Conservation (phyloP, 2,797 vertebrate species). For the Oryzias dopingdopingensis region DNA sequence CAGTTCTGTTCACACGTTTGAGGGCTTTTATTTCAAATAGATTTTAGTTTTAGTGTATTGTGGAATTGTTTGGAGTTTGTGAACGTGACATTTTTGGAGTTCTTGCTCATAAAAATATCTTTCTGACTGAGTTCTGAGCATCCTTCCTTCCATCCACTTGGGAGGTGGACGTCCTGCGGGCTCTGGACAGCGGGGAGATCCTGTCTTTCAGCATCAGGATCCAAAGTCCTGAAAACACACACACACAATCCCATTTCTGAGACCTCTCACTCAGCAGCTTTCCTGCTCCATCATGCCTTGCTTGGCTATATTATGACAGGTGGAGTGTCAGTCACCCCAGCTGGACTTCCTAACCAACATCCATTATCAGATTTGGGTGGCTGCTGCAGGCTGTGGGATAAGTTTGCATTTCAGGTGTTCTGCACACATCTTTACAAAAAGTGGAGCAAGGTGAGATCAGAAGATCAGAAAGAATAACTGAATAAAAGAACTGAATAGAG, state of each 20-base stretch:
- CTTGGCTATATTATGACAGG: conserved; percentile 79
- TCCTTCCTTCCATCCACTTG: conserved; percentile 48
- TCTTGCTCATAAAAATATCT: conserved; percentile 26
- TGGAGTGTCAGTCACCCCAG: conserved; percentile 67
- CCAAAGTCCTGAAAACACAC: conserved; percentile 42
- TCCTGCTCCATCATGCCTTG: conserved; percentile 53
- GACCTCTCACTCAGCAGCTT: conserved; percentile 47
- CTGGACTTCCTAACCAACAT: conserved; percentile 45
- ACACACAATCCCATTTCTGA: conserved; percentile 28
- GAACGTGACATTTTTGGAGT: too few relatives aligned
- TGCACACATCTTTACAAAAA: background rate
- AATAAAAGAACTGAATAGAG: background rate
- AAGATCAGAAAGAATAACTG: background rate
- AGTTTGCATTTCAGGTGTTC: conserved; percentile 7
- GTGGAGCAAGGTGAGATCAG: background rate
- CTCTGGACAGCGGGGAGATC: conserved; percentile 71
- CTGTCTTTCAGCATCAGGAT: conserved; percentile 79
- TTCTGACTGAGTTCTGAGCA: background rate
- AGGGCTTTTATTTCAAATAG: too few relatives aligned
- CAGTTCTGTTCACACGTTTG: conserved; percentile 16
- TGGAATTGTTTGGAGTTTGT: too few relatives aligned
- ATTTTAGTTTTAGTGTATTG: too few relatives aligned
- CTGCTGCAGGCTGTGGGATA: conserved; percentile 7
- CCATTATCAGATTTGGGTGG: conserved; percentile 38
- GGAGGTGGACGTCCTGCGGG: conserved; percentile 71